Evolutionary conservation across 2,113 vertebrate genomes (phyloP), one percentile per base, ranked within the genome.

Genomic region (Sitta europaea): DNA sequence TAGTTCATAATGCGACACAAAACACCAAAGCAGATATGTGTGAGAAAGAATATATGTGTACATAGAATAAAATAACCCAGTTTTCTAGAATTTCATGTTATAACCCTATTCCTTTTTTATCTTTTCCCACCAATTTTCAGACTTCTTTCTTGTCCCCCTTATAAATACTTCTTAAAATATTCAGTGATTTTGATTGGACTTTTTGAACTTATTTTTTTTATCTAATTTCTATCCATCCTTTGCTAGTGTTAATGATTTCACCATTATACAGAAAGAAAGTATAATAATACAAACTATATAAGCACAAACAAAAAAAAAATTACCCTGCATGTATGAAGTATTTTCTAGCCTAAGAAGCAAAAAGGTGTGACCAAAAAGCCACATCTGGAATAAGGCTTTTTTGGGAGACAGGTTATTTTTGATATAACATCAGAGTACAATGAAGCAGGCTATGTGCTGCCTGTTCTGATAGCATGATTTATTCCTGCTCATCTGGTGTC

Each of bases 391-490:
- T 68, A 63, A 92, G 20, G 14, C n/a, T 7, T 3, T 54, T 82
- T 74, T 53, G 81, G n/a, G 57, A 82, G 21, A 58, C 2, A 42
- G 62, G 25, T 50, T 87, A 36, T 86, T 76, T 94, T 92, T 86
- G 16, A 50, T 79, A 5, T 58, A 87, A 50, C 35, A 76, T 58
- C 66, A 85, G 33, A 82, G 29, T 25, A 65, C 33, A 75, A 20
- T 2, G 8, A 57, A 57, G 23, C 40, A 72, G 33, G 33, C 54
- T 66, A 12, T 61, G 53, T 53, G 62, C 38, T 85, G 77, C 62
- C 87, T 87, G 12, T 85, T 91, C 81, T 76, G 77, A 83, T 79
- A 73, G 47, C 62, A 79, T 86, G 87, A 96, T 92, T 97, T 94
- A 95, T 87, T 79, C 58, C 77, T 88, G 35, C 74, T 90, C 81